Evolutionary conservation across 2,113 vertebrate species (phyloP).

Genomic region (Takifugu flavidus): DNA sequence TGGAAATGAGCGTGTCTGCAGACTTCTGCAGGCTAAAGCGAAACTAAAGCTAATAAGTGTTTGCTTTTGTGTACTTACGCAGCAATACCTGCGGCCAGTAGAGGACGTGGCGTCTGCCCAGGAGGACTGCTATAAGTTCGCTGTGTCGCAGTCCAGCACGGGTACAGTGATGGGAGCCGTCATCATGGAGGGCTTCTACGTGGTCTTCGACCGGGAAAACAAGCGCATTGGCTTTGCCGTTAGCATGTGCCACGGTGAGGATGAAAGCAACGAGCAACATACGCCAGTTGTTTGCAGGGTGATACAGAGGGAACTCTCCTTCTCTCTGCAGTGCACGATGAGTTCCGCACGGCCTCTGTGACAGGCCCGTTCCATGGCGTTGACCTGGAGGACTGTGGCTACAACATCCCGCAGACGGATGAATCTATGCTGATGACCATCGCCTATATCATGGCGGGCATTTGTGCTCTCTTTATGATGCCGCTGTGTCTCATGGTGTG

Average conservation of each 20-base stretch:
- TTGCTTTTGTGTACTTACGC: constrained; percentile 3
- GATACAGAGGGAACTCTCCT: neutral
- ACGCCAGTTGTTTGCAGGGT: neutral
- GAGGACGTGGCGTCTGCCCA: constrained; percentile 93
- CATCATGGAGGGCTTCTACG: constrained; percentile 98
- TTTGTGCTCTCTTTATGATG: constrained; percentile 98
- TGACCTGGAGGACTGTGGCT: constrained; percentile 95
- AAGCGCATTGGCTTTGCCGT: constrained; percentile 95
- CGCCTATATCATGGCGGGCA: constrained; percentile 97
- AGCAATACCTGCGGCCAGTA: constrained; percentile 97
- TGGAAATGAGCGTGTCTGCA: neutral
- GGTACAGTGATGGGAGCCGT: constrained; percentile 97
- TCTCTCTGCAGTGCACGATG: constrained; percentile 82
- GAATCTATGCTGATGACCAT: constrained; percentile 99
- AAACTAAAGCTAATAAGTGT: neutral
- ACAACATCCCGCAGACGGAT: constrained; percentile 97
- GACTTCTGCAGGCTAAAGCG: too few species aligned
- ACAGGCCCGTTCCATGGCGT: constrained; percentile 85
- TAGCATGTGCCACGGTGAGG: constrained; percentile 92
- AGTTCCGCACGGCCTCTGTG: constrained; percentile 87
- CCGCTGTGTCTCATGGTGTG: constrained; percentile 98
- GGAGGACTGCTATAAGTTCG: constrained; percentile 98
- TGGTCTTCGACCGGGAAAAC: constrained; percentile 89
- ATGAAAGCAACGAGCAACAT: neutral
- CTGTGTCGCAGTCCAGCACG: constrained; percentile 94